Evolutionary conservation across 2,797 vertebrate species (phyloP).

Genomic region (Sebastes minor): DNA sequence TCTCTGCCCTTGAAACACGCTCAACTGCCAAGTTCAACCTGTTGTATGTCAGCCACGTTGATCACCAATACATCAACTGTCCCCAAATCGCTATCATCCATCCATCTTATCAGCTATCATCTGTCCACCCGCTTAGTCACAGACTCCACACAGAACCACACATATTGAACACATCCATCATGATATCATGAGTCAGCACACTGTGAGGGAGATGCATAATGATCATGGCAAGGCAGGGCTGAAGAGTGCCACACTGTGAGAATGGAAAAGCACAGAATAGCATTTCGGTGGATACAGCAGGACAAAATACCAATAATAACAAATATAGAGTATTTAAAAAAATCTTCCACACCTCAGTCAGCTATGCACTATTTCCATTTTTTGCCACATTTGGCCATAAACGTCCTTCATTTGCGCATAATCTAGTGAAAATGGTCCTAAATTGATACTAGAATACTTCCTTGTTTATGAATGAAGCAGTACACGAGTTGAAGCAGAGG

Average conservation of each 20-base stretch:
- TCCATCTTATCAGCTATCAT: not conserved
- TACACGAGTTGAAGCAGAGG: too few species aligned
- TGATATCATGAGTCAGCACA: not conserved
- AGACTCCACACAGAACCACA: not conserved
- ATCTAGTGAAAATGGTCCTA: not conserved
- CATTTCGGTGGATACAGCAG: not conserved
- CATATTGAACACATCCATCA: not conserved
- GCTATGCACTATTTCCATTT: not conserved
- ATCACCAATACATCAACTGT: not conserved
- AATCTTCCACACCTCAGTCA: not conserved
- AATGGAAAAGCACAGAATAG: not conserved
- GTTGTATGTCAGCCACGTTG: not conserved
- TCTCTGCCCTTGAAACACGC: conserved; percentile 17
- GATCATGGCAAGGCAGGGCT: not conserved
- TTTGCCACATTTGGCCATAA: not conserved
- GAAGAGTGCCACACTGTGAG: not conserved
- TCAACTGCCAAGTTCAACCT: not conserved
- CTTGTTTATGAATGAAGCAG: too few species aligned
- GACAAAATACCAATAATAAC: not conserved
- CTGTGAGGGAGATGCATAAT: not conserved
- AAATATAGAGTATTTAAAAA: not conserved
- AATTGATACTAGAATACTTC: too few species aligned
- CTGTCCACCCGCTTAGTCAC: not conserved
- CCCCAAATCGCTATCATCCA: not conserved
- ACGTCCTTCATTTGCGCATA: not conserved